Percentiles rank a stretch among this genome's conserved stretches.
These are phyloP conservation scores for Idaea biselata DNA, from an alignment of 2,888 invertebrate genomes.

Conservation along the genomic window DNA sequence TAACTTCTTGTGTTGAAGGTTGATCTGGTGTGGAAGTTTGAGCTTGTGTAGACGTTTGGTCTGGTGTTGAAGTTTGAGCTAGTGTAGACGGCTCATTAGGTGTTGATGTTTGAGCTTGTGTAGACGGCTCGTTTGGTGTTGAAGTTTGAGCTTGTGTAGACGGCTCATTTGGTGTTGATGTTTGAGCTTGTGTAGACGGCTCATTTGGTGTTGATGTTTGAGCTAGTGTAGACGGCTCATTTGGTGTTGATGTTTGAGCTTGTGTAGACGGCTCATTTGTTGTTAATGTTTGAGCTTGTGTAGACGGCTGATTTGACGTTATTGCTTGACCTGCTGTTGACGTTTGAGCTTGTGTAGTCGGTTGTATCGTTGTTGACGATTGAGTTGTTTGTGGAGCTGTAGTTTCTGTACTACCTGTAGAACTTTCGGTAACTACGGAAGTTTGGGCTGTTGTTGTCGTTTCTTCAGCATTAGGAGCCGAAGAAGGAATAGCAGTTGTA, in stretches of 20 bases:
- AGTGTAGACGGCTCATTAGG: neutral
- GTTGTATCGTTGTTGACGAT: conserved; percentile 7
- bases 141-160: conserved; percentile 12
- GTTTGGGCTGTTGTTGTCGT: conserved; percentile 17
- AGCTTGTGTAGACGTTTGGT: conserved; percentile 1
- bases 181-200: neutral
- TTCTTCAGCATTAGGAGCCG: conserved; percentile 44
- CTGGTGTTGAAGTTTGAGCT: conserved; percentile 9
- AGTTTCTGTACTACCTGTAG: conserved; percentile 26
- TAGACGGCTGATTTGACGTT: conserved; percentile 10
- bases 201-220: conserved; percentile 9
- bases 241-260: conserved; percentile 19
- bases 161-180: conserved; percentile 4
- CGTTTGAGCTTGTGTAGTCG: conserved; percentile 4
- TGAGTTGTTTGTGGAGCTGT: conserved; percentile 16
- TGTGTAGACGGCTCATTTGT: neutral
- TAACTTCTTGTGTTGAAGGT: conserved; percentile 18
- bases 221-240: neutral
- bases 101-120: conserved; percentile 8
- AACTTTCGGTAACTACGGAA: conserved; percentile 21
- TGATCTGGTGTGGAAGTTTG: conserved; percentile 20
- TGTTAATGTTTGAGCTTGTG: neutral
- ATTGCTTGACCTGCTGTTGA: conserved; percentile 13
- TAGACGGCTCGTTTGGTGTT: conserved; percentile 20
- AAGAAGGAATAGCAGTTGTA: conserved; percentile 41